Evolutionary conservation across 2,888 invertebrate genomes (phyloP), one percentile per base, ranked within the genome.

Genomic region (Phania funesta): DNA sequence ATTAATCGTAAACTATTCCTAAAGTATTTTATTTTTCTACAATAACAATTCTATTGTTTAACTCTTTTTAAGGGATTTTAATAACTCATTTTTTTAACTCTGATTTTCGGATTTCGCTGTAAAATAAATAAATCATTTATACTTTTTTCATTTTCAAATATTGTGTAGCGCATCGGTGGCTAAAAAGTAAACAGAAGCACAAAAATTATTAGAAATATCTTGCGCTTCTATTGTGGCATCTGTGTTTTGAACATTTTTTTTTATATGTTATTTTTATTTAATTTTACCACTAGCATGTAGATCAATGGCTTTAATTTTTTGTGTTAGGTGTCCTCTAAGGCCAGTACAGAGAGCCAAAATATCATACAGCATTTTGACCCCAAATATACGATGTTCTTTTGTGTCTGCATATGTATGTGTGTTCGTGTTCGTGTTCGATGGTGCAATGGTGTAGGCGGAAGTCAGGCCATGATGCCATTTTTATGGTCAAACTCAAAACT

Each of bases 221-320:
- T 71, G 38, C 26, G 13, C 46, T 50, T 48, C 54, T 62, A 29
- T 60, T 76, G 52, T 76, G 71, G 62, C 62, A 62, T 44, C 67
- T 68, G 77, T 68, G 62, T 46, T 60, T 62, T 3, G 11, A 29
- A 29, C 29, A 18, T 22, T 46, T 68, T 67, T 26, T 32, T 32
- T 46, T n/a, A n/a, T 22, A 48, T 18, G 65, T 38, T 24, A 35
- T 44, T 44, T 9, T 74, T 56, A 58, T 58, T 58, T 52, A 74
- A 58, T 68, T 82, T 58, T 9, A 58, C 64, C 68, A 74, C 74
- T 64, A 70, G 62, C 16, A 56, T 48, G 16, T 52, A 67, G 54
- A 73, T 71, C 73, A 76, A 73, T 73, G 26, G 73, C 54, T 52
- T 24, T 11, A 8, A n/a, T 24, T 29, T 60, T 48, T 16, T 44